phyloP scores from a whole-genome alignment of 1,140 invertebrate genomes.

The Nasonia longicornis region DNA sequence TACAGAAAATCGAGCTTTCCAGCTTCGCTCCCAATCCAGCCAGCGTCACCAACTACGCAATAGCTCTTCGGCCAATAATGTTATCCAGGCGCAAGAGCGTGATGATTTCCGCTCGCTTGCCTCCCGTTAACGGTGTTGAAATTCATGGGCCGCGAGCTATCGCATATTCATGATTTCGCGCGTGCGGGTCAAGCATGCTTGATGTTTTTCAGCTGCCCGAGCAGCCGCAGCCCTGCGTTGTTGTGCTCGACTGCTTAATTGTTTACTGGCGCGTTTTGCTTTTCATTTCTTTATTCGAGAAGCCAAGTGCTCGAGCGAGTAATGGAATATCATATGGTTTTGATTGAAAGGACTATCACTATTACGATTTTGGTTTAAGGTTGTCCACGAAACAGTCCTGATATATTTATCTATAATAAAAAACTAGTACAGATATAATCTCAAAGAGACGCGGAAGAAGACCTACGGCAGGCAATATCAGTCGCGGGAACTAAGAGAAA shows the following conservation, averaged over 20 bases:
- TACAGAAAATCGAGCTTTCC: not conserved
- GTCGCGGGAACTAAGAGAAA: not conserved
- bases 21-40: not conserved
- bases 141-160: not conserved
- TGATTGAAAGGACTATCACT: no score
- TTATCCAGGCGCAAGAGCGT: not conserved
- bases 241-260: not conserved
- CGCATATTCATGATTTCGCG: conserved; percentile 4
- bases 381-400: no score
- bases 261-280: not conserved
- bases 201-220: not conserved
- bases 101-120: conserved; percentile 8
- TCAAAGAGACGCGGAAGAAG: no score
- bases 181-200: not conserved
- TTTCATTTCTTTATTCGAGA: not conserved
- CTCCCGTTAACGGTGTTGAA: not conserved
- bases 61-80: not conserved
- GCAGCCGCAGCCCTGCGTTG: no score
- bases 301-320: not conserved
- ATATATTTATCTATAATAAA: no score
- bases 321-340: no score
- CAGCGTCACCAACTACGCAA: not conserved
- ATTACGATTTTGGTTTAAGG: no score
- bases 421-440: no score
- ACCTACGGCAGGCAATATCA: not conserved